Evolutionary conservation across 2,888 invertebrate genomes (phyloP).

Genomic region (Harpalus rufipes): DNA sequence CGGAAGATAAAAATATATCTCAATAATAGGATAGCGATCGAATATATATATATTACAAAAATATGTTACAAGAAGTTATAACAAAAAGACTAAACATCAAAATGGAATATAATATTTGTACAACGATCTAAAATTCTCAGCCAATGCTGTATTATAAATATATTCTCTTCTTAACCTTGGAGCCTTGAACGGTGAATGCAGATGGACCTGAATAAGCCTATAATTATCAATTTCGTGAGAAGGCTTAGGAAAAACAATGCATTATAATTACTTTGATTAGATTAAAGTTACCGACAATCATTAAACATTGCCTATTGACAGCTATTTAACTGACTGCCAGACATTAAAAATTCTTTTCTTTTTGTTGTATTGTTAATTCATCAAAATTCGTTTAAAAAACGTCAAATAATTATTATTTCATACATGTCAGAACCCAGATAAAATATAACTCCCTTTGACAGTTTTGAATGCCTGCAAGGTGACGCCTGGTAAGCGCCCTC

Average conservation of each 20-base stretch:
- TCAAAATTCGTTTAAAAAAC: background rate
- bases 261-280: conserved; percentile 53
- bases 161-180: background rate
- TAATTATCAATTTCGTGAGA: conserved; percentile 55
- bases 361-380: conserved; percentile 16
- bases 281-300: conserved; percentile 53
- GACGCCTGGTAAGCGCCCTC: too few species aligned
- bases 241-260: conserved; percentile 49
- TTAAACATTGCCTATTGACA: conserved; percentile 47
- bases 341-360: conserved; percentile 42
- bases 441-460: too few species aligned
- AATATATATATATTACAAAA: too few species aligned
- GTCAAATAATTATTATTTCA: background rate
- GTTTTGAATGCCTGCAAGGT: too few species aligned
- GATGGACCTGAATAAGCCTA: conserved; percentile 47
- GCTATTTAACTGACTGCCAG: conserved; percentile 46
- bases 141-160: background rate
- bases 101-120: background rate
- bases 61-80: too few species aligned
- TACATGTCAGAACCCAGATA: background rate
- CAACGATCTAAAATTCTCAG: background rate
- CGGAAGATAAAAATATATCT: too few species aligned
- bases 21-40: too few species aligned
- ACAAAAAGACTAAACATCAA: too few species aligned
- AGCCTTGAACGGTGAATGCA: conserved; percentile 16